Conservation (phyloP, 1,140 invertebrate genomes). For the Andricus grossulariae region DNA sequence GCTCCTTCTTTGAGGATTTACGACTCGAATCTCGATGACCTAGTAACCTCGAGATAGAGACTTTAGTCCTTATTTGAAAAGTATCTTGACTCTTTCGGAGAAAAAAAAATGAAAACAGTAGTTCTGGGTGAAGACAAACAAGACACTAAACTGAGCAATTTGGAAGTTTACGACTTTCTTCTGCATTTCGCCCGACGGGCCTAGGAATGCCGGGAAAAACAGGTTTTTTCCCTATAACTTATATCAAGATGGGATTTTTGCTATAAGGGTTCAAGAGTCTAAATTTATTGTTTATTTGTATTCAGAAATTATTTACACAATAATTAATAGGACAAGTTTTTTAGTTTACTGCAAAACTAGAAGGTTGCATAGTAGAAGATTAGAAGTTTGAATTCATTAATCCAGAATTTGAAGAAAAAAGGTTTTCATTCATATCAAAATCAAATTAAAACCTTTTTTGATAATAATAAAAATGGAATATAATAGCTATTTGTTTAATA, state of each 20-base stretch:
- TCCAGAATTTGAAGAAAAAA: too few relatives aligned
- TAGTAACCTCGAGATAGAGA: constrained; percentile 50
- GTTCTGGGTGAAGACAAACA: constrained; percentile 20
- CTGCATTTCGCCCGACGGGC: not conserved
- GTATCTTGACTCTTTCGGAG: constrained; percentile 13
- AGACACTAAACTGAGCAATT: constrained; percentile 5
- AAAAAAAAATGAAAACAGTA: constrained; percentile 3
- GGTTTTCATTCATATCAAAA: too few relatives aligned
- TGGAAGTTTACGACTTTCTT: constrained; percentile 16
- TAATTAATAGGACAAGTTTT: too few relatives aligned
- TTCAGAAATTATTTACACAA: too few relatives aligned
- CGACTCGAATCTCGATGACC: constrained; percentile 53
- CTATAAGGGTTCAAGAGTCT: not conserved
- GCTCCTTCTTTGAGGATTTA: constrained; percentile 49
- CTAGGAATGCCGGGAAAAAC: not conserved
- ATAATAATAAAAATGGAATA: too few relatives aligned
- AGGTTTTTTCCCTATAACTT: not conserved
- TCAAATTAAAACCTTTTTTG: too few relatives aligned
- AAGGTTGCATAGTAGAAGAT: too few relatives aligned
- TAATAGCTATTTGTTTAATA: too few relatives aligned
- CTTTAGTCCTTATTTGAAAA: constrained; percentile 12
- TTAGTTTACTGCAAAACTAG: too few relatives aligned
- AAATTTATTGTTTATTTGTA: too few relatives aligned
- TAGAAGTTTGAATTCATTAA: too few relatives aligned
- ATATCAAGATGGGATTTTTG: not conserved